Conservation (phyloP, 2,888 invertebrate genomes). For the Schizaphis graminum region DNA sequence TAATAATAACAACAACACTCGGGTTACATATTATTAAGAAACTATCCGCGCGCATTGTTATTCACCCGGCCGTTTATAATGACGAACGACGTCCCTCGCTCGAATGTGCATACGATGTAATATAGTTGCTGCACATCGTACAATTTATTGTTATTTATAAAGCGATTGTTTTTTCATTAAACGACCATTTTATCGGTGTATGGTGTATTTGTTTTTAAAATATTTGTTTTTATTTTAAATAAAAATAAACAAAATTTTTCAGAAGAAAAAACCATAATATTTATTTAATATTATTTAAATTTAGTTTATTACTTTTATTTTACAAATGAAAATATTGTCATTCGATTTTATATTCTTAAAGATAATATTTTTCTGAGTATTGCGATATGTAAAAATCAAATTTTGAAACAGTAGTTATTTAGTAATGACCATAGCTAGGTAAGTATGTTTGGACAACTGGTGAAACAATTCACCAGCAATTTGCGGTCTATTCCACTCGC, state of each 20-base stretch:
- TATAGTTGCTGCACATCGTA: neutral
- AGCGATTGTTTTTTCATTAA: neutral
- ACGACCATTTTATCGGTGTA: neutral
- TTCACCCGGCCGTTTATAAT: conserved; percentile 9
- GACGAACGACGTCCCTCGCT: neutral
- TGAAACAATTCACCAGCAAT: neutral
- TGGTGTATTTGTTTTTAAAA: neutral
- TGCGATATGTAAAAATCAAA: neutral
- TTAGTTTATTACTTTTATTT: no score
- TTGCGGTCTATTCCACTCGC: neutral
- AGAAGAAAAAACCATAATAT: neutral
- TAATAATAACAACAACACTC: neutral
- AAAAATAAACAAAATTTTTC: neutral
- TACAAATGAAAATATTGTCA: neutral
- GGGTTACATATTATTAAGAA: neutral
- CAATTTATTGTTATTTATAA: neutral
- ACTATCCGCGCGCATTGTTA: neutral
- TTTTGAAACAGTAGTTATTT: neutral
- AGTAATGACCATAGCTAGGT: neutral
- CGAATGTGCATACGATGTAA: neutral
- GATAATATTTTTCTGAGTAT: neutral
- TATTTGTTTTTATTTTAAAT: neutral
- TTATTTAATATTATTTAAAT: neutral
- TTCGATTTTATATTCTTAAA: neutral
- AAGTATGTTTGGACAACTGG: neutral